A percentile compares a stretch with the other conserved stretches of the same genome.
These are phyloP conservation scores for Machimus rusticus DNA, from an alignment of 2,888 invertebrate genomes.

Conservation along the genomic window DNA sequence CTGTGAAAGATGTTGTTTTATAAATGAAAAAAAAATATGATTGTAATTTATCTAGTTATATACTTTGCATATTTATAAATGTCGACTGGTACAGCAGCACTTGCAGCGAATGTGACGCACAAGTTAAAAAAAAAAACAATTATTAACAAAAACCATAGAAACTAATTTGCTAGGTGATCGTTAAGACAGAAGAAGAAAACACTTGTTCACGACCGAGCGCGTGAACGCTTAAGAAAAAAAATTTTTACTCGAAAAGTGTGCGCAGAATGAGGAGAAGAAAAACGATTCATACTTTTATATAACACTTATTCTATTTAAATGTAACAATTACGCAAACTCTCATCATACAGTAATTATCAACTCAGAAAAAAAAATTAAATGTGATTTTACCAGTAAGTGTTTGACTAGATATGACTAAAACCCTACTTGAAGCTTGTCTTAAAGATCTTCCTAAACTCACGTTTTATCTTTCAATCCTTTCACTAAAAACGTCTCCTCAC, in stretches of 20 bases:
- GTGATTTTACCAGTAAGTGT: constrained; percentile 27
- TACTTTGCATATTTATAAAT: constrained; percentile 33
- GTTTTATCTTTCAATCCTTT: neutral
- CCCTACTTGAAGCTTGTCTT: neutral
- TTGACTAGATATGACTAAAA: constrained; percentile 8
- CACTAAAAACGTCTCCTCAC: neutral
- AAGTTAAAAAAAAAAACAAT: constrained; percentile 5
- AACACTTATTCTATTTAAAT: constrained; percentile 23
- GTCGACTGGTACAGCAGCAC: constrained; percentile 6
- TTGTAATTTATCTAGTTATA: constrained; percentile 39
- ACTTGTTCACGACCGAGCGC: neutral
- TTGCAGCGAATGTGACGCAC: constrained; percentile 25
- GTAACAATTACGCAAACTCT: constrained; percentile 10
- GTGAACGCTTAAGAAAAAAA: neutral
- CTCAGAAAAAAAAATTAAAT: constrained; percentile 19
- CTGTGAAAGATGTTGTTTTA: constrained; percentile 46
- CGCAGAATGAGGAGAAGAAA: neutral
- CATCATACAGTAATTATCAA: constrained; percentile 35
- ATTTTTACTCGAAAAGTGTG: constrained; percentile 24
- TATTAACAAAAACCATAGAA: neutral
- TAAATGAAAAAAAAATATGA: constrained; percentile 16
- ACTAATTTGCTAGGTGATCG: constrained; percentile 3
- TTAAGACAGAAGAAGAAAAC: neutral
- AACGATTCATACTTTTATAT: constrained; percentile 38
- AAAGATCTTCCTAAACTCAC: constrained; percentile 11